Base-by-base conservation (phyloP, 2,113 vertebrate species). In the Corynorhinus townsendii region DNA sequence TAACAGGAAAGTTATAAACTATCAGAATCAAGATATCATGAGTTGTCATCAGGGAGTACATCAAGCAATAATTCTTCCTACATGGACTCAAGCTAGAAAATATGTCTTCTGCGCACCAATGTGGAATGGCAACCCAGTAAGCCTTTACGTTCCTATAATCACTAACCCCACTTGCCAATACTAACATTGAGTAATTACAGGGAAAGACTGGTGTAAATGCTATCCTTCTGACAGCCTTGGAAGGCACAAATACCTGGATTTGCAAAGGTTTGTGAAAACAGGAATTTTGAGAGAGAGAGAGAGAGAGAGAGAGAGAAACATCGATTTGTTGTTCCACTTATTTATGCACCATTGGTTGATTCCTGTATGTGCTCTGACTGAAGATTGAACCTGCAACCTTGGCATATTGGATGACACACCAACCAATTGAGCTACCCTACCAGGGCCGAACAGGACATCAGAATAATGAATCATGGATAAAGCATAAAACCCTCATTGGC, bases 21-120 rank as follows among this genome's bases (percentile, higher is more conserved):
- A 47, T 43, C 49, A 80, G 95, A 93, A 96, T 93, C 89, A 94
- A 93, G 93, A 72, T 86, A 81, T 94, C 86, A 84, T 47, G 77
- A 24, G 81, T 14, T 93, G 86, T 93, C 90, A 72, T 72, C 88
- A n/a, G 38, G 40, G 69, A 88, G 22, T 66, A 94, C 64, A 79
- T 93, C 81, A 86, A 82, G 77, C 82, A 83, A 73, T 87, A 71
- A 95, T 49, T 92, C 79, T 90, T 89, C 69, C 80, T 54, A 45
- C 93, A 84, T 83, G 72, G 71, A 64, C 3, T 19, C 84, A 62
- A 89, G 90, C 87, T 7, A 91, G 43, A 52, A 92, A 89, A 73
- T 28, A 43, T 7, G 43, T 66, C 52, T 81, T 64, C 72, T 66
- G 76, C 7, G 82, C 59, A 52, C 77, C 47, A n/a, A 75, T 1